A percentile compares a stretch with the other conserved stretches of the same genome.
Evolutionary conservation across 2,888 invertebrate genomes (phyloP).

Genomic region (Melolontha melolontha): DNA sequence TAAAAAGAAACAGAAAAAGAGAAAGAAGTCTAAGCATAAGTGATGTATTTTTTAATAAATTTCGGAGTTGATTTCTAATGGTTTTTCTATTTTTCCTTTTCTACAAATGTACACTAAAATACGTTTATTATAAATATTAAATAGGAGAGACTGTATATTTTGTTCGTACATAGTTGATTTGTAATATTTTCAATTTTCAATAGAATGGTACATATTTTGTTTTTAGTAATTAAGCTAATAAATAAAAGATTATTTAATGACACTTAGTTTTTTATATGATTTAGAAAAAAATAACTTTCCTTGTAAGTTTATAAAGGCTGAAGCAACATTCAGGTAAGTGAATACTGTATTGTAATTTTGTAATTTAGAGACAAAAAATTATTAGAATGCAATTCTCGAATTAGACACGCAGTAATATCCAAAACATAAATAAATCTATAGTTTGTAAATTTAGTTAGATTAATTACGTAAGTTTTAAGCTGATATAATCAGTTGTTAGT

Average conservation of each 20-base stretch:
- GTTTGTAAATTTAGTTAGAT: too few relatives aligned
- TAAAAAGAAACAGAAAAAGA: constrained; percentile 80
- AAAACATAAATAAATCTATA: too few relatives aligned
- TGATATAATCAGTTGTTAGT: too few relatives aligned
- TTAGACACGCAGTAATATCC: too few relatives aligned
- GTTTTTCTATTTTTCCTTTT: constrained; percentile 8
- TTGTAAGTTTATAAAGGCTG: too few relatives aligned
- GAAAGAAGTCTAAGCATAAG: constrained; percentile 73
- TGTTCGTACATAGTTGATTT: not conserved
- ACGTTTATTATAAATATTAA: not conserved
- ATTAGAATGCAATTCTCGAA: too few relatives aligned
- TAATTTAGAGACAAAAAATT: too few relatives aligned
- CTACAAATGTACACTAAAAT: constrained; percentile 18
- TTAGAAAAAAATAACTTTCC: too few relatives aligned
- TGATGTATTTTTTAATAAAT: constrained; percentile 27
- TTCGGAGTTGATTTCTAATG: not conserved
- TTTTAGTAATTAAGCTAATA: constrained; percentile 32
- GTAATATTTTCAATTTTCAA: constrained; percentile 7
- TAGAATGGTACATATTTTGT: constrained; percentile 18
- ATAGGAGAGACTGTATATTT: not conserved
- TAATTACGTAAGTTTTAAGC: too few relatives aligned
- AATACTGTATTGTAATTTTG: too few relatives aligned
- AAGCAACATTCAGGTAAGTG: too few relatives aligned
- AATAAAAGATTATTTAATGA: constrained; percentile 18
- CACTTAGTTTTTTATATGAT: not conserved